Evolutionary conservation across 2,797 vertebrate genomes (phyloP).

Genomic region (Amphiprion clarkii): DNA sequence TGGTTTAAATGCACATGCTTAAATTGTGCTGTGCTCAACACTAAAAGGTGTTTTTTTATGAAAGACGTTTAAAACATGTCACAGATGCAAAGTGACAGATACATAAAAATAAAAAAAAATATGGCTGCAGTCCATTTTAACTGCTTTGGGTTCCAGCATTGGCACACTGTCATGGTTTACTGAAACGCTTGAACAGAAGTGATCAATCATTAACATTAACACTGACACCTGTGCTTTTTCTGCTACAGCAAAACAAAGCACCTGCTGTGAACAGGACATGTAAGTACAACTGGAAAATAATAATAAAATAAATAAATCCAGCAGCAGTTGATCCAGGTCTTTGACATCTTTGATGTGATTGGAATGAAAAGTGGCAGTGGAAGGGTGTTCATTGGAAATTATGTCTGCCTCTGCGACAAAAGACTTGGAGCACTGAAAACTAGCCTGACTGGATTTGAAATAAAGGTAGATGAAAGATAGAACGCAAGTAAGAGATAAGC

Average conservation of each 20-base stretch:
- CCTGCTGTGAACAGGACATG: background rate
- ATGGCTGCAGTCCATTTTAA: background rate
- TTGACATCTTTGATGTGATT: background rate
- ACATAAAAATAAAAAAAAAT: background rate
- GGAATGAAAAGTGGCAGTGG: background rate
- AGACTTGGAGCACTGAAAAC: slow-evolving; percentile 8
- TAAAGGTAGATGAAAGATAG: background rate
- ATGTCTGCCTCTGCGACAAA: slow-evolving; percentile 3
- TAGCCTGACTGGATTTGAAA: slow-evolving; percentile 7
- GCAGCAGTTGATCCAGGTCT: background rate
- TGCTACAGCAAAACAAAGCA: background rate
- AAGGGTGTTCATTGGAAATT: background rate
- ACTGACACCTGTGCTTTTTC: background rate
- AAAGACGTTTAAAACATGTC: background rate
- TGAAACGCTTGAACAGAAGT: background rate
- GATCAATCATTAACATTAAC: background rate
- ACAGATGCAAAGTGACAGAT: background rate
- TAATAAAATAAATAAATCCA: background rate
- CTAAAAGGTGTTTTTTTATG: background rate
- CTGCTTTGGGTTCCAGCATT: background rate
- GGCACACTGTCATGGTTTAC: background rate
- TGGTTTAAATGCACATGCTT: background rate
- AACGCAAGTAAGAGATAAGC: slow-evolving; percentile 6
- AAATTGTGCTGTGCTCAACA: background rate
- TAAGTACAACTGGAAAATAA: background rate